A percentile compares a stretch with the other conserved stretches of the same genome.
These are phyloP conservation scores for Gymnobelideus leadbeateri DNA, from an alignment of 2,113 vertebrate species.

Conservation along the genomic window DNA sequence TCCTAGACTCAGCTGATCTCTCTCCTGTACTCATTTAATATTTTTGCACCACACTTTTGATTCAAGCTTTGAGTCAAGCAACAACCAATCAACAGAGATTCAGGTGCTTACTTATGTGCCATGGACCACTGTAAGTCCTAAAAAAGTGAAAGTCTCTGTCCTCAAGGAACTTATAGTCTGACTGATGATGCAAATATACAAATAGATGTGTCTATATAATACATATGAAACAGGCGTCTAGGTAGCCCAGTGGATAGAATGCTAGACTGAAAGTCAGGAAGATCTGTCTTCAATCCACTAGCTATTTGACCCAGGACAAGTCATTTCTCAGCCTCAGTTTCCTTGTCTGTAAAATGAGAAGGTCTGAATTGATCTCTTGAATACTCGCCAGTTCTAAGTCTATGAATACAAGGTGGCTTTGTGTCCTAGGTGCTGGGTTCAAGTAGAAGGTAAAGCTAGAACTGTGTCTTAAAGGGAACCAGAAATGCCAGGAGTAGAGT, in stretches of 20 bases:
- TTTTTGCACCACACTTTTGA: no score
- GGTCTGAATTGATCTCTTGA: not conserved
- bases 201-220: not conserved
- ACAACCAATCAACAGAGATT: no score
- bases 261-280: not conserved
- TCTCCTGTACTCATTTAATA: not conserved
- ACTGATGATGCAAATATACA: not conserved
- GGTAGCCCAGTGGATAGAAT: not conserved
- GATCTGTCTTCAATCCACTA: not conserved
- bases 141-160: not conserved
- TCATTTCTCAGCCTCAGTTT: not conserved
- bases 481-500: not conserved
- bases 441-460: not conserved
- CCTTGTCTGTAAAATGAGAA: not conserved
- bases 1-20: not conserved
- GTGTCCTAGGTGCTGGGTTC: not conserved
- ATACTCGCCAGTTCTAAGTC: not conserved
- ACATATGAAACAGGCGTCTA: not conserved
- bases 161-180: not conserved
- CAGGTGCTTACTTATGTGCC: no score
- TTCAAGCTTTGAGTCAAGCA: no score
- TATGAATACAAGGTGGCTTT: not conserved
- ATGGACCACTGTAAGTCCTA: not conserved
- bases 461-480: not conserved
- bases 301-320: not conserved